Evolutionary conservation across 2,888 invertebrate species (phyloP).

Genomic region (Patella ulyssiponensis): DNA sequence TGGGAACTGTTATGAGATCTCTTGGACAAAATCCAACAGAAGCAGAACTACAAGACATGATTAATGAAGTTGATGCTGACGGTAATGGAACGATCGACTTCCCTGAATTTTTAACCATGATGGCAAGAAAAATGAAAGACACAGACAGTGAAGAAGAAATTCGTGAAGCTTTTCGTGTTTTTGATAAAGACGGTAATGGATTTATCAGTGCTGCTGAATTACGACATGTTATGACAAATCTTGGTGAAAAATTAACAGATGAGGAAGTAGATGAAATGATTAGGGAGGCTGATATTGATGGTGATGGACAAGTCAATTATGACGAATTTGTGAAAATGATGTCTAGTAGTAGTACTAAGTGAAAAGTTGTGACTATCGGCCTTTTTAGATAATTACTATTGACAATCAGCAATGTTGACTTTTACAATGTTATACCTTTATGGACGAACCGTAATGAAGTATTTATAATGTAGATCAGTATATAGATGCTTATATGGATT

Average conservation of each 20-base stretch:
- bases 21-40: conserved; percentile 7
- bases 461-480: no score
- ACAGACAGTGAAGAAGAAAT: conserved; percentile 99
- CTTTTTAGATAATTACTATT: no score
- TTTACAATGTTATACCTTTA: no score
- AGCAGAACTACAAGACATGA: conserved; percentile 5
- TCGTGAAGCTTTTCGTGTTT: conserved; percentile 74
- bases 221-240: conserved; percentile 41
- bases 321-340: conserved; percentile 74
- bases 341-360: no score
- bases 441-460: no score
- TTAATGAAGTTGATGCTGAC: conserved; percentile 3
- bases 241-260: conserved; percentile 40
- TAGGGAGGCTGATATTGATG: conserved; percentile 86
- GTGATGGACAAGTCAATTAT: conserved; percentile 99
- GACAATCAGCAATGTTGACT: no score
- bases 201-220: conserved; percentile 43
- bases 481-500: no score
- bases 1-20: conserved; percentile 1
- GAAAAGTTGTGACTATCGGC: neutral
- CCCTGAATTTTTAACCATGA: conserved; percentile 99
- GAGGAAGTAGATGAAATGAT: conserved; percentile 50
- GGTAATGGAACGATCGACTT: conserved; percentile 99
- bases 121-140: conserved; percentile 99
- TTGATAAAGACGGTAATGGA: conserved; percentile 46